Evolutionary conservation across 1,140 invertebrate genomes (phyloP), one percentile per base, ranked within the genome.

Genomic region (Pectinophora gossypiella): DNA sequence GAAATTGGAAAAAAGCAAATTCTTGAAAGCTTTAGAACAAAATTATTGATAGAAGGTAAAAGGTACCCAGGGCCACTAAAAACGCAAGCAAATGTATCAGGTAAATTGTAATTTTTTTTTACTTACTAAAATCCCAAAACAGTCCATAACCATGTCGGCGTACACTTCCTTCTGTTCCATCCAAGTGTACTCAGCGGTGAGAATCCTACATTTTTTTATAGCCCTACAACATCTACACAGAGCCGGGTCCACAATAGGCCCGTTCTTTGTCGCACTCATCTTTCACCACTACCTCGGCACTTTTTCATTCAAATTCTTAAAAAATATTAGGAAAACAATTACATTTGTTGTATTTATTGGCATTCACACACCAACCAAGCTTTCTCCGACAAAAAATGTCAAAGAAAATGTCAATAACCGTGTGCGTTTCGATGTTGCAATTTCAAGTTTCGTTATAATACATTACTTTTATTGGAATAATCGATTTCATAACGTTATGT

Each of bases 81-180:
- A 22, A 46, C 12, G n/a, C 19, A n/a, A 3, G 13, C 20, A 46
- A 19, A 6, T 46, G 12, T 23, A 27, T 20, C n/a, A 22, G 9
- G n/a, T 46, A 46, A 23, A 23, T 19, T 40, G 47, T 52, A 45
- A 20, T 18, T 48, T 0, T 12, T 36, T 42, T 23, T 38, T 48
- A 56, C 54, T 44, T 46, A 76, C 73, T 46, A 72, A 36, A 19
- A 76, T 48, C 0, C 71, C 68, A 36, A 72, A 76, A 56, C 66
- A 76, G 35, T 76, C 73, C 27, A 76, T 45, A 44, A 76, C 62
- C 66, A 76, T 74, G 22, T 76, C 71, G 0, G 64, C 55, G 48
- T 76, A 76, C 4, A 70, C 54, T 51, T 76, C 71, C 44, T 61
- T 68, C 16, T 67, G 51, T 0, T 62, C 71, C 7, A 15, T 47